Percentiles rank a stretch among this genome's conserved stretches.
These are phyloP conservation scores for Drosophila mimetica DNA, from an alignment of 2,888 invertebrate genomes.

Conservation along the genomic window DNA sequence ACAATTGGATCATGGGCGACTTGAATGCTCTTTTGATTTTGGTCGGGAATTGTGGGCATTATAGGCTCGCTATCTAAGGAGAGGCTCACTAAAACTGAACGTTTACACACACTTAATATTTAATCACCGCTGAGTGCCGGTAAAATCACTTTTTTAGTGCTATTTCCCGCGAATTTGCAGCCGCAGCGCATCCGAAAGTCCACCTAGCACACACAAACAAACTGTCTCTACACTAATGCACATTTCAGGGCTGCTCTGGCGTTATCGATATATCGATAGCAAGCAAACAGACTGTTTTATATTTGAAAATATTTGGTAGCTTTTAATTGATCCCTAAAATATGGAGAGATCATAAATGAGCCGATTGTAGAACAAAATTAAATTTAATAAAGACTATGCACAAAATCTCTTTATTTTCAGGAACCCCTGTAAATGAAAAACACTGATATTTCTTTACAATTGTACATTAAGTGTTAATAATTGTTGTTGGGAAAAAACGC, in stretches of 20 bases:
- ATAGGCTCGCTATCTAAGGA: too few species aligned
- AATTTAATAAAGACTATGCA: too few species aligned
- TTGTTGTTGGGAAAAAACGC: too few species aligned
- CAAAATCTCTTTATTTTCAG: too few species aligned
- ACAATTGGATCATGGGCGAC: neutral
- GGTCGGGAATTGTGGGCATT: too few species aligned
- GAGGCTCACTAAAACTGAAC: neutral
- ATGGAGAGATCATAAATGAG: too few species aligned
- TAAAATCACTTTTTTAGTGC: neutral
- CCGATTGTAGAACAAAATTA: too few species aligned
- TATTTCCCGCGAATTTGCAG: neutral
- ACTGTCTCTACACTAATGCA: constrained; percentile 66
- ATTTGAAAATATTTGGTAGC: neutral
- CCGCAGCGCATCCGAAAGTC: constrained; percentile 42
- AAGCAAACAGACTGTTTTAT: neutral
- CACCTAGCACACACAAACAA: constrained; percentile 1
- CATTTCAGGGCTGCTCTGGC: constrained; percentile 36
- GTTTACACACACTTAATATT: too few species aligned
- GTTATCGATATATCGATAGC: constrained; percentile 50
- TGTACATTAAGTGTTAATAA: too few species aligned
- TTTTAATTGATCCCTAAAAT: too few species aligned
- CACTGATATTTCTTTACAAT: too few species aligned
- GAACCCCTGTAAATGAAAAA: too few species aligned
- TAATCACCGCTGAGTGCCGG: neutral
- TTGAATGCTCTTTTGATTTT: neutral